Base-by-base conservation (phyloP, 2,888 invertebrate genomes). In the Saturnia pavonia region DNA sequence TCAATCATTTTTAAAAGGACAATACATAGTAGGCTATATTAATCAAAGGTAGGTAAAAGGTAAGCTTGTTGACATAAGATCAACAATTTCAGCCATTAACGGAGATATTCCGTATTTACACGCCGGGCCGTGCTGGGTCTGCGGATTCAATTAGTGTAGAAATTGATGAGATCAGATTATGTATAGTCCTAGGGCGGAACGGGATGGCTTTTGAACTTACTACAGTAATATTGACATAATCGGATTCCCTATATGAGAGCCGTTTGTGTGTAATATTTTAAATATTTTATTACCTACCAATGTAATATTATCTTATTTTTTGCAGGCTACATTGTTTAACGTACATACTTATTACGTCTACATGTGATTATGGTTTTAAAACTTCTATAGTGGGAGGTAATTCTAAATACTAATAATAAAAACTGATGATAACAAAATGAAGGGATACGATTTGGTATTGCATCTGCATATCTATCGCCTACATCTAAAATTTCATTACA, bases 101-200 rank as follows among this genome's bases (percentile, higher is more conserved):
- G 25, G 25, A 60, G 27, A 60, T 60, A 60, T 27, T 27, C 57
- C 9, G 57, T 60, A 14, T 60, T 60, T 60, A 60, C 25, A 25
- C 22, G 22, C 22, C 22, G 54, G 22, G 9, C 54, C 60, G 60
- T 0, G 43, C 25, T 25, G 19, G 16, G 25, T 11, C 67, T 70
- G 67, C 25, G 66, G 42, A 51, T 57, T 54, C 70, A 70, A 67
- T 70, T 66, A 70, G 42, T 27, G 67, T 42, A 48, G 40, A 34
- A 67, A 70, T 70, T 67, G 67, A 70, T 54, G 70, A 70, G 42
- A 51, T 70, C 42, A 70, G 70, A 70, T 70, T 67, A 70, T 42
- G 57, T 60, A 60, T 27, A 40, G 40, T 40, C n/a, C 63, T 34
- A 14, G 34, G 22, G 6, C 12, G 1, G 45, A 42, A 45, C 57